Percentiles rank a stretch among this genome's conserved stretches.
These are phyloP conservation scores for Physella acuta DNA, from an alignment of 1,140 invertebrate genomes.

Conservation along the genomic window DNA sequence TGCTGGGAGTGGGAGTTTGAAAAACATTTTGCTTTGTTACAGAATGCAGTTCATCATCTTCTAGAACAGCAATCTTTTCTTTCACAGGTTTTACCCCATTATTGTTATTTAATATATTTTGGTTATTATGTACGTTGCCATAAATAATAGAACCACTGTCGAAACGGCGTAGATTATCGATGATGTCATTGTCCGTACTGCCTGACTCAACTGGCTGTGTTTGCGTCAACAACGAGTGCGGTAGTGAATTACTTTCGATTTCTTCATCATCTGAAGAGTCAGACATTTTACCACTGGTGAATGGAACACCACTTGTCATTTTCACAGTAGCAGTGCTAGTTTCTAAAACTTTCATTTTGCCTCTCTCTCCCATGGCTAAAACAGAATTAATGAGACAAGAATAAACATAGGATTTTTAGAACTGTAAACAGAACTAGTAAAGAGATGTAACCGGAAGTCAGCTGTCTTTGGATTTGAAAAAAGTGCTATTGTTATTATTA, in stretches of 20 bases:
- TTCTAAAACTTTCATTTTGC: slow-evolving; percentile 15
- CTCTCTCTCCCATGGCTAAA: background rate
- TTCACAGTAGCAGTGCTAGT: slow-evolving; percentile 28
- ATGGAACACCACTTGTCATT: slow-evolving; percentile 25
- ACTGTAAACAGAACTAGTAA: background rate
- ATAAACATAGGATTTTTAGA: background rate
- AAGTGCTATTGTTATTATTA: too few relatives aligned
- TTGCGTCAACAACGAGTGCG: too few relatives aligned
- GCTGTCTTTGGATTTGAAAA: background rate
- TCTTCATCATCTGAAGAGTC: slow-evolving; percentile 24
- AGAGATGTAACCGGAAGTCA: slow-evolving; percentile 1
- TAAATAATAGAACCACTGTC: too few relatives aligned
- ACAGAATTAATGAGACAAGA: background rate
- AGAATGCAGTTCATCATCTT: too few relatives aligned
- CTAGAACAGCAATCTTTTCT: too few relatives aligned
- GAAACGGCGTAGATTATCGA: too few relatives aligned
- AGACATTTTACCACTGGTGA: background rate
- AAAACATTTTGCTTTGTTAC: too few relatives aligned
- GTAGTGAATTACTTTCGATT: background rate
- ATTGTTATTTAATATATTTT: too few relatives aligned
- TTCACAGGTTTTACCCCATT: too few relatives aligned
- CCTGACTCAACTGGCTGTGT: too few relatives aligned
- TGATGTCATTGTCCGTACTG: background rate
- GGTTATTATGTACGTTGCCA: too few relatives aligned
- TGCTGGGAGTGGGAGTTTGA: too few relatives aligned